Percentiles rank a stretch among this genome's conserved stretches.
phyloP scores from a whole-genome alignment of 2,113 vertebrate species.

The Anas platyrhynchos region DNA sequence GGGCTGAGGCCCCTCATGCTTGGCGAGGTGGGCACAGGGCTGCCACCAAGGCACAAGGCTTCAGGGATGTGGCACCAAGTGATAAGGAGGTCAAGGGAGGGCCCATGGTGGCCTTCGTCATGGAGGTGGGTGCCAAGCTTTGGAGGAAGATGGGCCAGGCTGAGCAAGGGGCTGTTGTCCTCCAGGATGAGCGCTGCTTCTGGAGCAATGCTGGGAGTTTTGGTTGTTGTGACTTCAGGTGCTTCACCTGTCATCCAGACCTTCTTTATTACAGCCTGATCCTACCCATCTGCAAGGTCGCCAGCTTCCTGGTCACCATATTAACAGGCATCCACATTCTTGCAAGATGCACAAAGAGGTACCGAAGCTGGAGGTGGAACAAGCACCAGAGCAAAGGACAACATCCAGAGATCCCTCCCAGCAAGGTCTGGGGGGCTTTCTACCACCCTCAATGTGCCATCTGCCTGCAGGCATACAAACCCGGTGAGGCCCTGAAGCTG shows the following conservation, averaged over 20 bases:
- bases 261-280: neutral
- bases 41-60: neutral
- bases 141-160: rapidly evolving
- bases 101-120: neutral
- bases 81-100: rapidly evolving
- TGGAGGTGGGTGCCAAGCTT: neutral
- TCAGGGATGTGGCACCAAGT: neutral
- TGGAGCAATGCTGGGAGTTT: neutral
- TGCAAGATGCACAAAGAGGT: neutral
- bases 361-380: neutral
- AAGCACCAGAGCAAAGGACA: neutral
- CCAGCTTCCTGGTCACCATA: neutral
- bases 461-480: slow-evolving; percentile 68
- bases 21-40: rapidly evolving
- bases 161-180: rapidly evolving
- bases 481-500: slow-evolving; percentile 49
- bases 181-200: neutral
- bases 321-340: neutral
- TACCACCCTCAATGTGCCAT: slow-evolving; percentile 50
- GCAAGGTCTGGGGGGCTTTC: rapidly evolving
- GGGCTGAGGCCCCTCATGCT: neutral
- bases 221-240: neutral
- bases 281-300: neutral
- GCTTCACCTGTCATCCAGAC: neutral
- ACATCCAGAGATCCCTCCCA: rapidly evolving